Conservation (phyloP, 2,113 vertebrate species). For the Halcyon senegalensis region DNA sequence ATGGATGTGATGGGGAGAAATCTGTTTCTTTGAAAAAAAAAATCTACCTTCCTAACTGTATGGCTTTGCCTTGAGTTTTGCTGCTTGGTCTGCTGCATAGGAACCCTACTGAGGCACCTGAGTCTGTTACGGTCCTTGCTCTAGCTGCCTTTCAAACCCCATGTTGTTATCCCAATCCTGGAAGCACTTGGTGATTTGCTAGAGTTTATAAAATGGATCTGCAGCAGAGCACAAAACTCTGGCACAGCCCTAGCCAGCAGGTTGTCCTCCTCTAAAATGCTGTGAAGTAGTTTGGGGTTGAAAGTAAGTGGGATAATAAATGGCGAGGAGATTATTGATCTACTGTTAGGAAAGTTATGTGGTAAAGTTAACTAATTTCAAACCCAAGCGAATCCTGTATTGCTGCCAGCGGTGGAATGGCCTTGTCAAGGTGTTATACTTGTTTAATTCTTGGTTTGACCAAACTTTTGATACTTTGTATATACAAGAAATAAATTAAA, state of each 20-base stretch:
- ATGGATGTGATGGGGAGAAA: neutral
- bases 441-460: conserved; percentile 4
- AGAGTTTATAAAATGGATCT: neutral
- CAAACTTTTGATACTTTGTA: conserved; percentile 12
- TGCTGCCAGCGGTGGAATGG: neutral
- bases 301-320: neutral
- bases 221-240: neutral
- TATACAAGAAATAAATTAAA: conserved; percentile 54
- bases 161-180: neutral
- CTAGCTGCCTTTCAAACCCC: neutral
- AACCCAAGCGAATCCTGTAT: neutral
- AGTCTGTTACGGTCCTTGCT: neutral
- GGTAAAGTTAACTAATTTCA: conserved; percentile 11
- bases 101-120: neutral
- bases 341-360: neutral
- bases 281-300: neutral
- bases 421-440: conserved; percentile 8
- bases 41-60: neutral
- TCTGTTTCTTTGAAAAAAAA: neutral
- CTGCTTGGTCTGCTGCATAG: neutral
- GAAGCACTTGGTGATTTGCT: neutral
- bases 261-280: neutral
- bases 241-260: neutral
- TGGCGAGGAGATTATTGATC: neutral
- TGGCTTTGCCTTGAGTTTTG: neutral